Evolutionary conservation across 1,140 invertebrate genomes (phyloP).

Genomic region (Macrosteles quadrilineatus): DNA sequence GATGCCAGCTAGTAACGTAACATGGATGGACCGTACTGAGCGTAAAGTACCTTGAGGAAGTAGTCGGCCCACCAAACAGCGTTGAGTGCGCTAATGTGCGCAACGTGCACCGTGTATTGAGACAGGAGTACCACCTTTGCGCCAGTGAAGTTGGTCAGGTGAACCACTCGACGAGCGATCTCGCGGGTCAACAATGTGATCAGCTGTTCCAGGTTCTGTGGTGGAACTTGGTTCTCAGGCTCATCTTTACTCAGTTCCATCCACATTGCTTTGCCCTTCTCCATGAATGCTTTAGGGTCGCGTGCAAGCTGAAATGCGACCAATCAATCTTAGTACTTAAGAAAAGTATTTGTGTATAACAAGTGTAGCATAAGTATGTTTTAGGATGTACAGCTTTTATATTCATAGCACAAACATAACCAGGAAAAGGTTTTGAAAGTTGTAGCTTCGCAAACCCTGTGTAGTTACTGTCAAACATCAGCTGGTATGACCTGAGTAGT

Average conservation of each 20-base stretch:
- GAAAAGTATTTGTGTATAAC: not conserved
- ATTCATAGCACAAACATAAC: not conserved
- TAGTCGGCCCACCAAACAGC: constrained; percentile 26
- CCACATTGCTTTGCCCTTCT: constrained; percentile 72
- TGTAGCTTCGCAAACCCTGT: no score
- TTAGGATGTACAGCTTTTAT: not conserved
- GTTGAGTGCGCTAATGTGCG: constrained; percentile 25
- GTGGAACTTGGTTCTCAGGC: constrained; percentile 78
- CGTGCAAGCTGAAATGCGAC: constrained; percentile 66
- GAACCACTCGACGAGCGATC: constrained; percentile 70
- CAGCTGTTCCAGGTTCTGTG: constrained; percentile 71
- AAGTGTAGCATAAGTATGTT: not conserved
- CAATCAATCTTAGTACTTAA: no score
- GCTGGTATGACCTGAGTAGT: no score
- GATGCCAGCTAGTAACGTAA: no score
- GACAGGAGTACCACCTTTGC: constrained; percentile 20
- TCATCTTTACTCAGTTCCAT: constrained; percentile 68
- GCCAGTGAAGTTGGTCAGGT: constrained; percentile 65
- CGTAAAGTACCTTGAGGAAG: constrained; percentile 36
- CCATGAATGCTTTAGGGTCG: constrained; percentile 71
- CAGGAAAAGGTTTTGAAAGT: no score
- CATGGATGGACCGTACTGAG: not conserved
- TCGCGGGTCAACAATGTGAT: constrained; percentile 71
- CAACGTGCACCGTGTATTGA: constrained; percentile 4
- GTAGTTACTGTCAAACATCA: no score